Conservation (phyloP, 35 echinoderm and acorn worm genomes). For the Apostichopus californicus region DNA sequence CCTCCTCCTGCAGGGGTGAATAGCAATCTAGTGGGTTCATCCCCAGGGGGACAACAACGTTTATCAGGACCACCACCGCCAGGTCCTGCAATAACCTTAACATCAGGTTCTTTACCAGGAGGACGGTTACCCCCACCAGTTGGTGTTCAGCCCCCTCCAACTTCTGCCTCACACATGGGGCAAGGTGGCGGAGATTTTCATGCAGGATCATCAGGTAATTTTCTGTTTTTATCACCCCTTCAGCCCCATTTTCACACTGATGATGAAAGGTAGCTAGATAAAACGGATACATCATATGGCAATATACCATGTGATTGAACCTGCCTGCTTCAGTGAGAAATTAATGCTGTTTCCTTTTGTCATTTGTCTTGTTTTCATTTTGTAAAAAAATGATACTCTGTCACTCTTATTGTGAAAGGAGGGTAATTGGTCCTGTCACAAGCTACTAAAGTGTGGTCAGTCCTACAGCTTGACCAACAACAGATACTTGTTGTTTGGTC, state of each 20-base stretch:
- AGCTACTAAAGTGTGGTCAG: too few species aligned
- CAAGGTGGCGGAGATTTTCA: slow-evolving; percentile 58
- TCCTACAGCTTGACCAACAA: too few species aligned
- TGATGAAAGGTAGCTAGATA: not conserved
- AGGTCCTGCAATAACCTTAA: slow-evolving; percentile 3
- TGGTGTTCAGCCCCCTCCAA: slow-evolving; percentile 28
- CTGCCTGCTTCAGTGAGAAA: too few species aligned
- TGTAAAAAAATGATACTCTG: not conserved
- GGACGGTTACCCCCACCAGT: slow-evolving; percentile 45
- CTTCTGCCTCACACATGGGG: slow-evolving; percentile 25
- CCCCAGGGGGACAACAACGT: slow-evolving; percentile 14
- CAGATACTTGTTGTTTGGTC: too few species aligned
- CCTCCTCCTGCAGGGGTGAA: not conserved
- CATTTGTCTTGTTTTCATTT: not conserved
- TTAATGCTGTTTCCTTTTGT: too few species aligned
- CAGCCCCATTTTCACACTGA: not conserved
- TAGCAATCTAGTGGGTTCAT: not conserved
- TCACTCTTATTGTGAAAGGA: not conserved
- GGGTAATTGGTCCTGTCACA: too few species aligned
- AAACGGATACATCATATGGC: not conserved
- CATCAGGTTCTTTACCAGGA: slow-evolving; percentile 50
- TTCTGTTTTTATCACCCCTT: not conserved
- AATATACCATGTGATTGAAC: too few species aligned
- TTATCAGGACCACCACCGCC: slow-evolving; percentile 20
- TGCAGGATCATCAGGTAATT: slow-evolving; percentile 55